Evolutionary conservation across 2,797 vertebrate genomes (phyloP), one percentile per base, ranked within the genome.

Genomic region (Balearica regulorum): DNA sequence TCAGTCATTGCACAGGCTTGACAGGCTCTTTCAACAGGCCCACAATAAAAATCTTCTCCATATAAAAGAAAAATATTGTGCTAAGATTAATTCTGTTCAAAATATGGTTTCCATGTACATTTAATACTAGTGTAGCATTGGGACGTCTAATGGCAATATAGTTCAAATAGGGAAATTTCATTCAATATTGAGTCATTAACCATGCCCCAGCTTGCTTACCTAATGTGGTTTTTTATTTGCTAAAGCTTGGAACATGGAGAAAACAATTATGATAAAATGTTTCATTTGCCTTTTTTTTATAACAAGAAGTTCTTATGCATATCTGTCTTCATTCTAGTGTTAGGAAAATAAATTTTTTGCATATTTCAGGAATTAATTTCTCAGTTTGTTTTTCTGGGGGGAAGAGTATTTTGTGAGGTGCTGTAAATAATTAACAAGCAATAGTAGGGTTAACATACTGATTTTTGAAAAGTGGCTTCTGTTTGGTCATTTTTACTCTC

Each of bases 361-460:
- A 61, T 78, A 61, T 79, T 82, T 57, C 14, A 51, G 13, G 13
- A 24, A 16, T 60, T 65, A 65, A 29, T 71, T 58, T 88, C 33
- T 69, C 0, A 0, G 2, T 68, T 37, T 16, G 2, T 65, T 82
- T 87, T 53, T 35, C 35, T 49, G 9, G 8, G 15, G 4, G 6
- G 7, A 20, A 19, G 16, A 11, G 6, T 51, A 9, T 75, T 46
- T 87, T 79, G 15, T 41, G 51, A 85, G 12, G 4, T 64, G 10
- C n/a, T 85, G 6, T 68, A 77, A 91, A 58, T 83, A 55, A 26
- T 76, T 51, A 31, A n/a, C 33, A 61, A 21, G 51, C 54, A 85
- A 33, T 13, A 64, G 9, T 16, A 20, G 48, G 66, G 9, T 72
- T 91, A 48, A 55, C 6, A 19, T 37, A 25, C 26, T 31, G 18